Evolutionary conservation across 2,797 vertebrate species (phyloP), one percentile per base, ranked within the genome.

Genomic region (Falco naumanni): DNA sequence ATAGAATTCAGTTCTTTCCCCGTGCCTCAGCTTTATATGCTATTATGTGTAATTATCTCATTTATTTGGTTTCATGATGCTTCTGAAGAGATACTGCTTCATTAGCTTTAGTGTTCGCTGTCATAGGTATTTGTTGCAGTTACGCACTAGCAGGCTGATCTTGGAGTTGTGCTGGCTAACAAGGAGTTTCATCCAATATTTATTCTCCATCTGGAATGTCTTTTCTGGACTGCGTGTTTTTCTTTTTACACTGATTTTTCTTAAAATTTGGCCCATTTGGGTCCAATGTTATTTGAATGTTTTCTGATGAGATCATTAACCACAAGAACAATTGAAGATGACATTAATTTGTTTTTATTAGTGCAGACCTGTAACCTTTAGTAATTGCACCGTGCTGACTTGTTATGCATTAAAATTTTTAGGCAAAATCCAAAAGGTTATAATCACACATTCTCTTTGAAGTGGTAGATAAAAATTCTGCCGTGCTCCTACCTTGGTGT

Each of bases 281-380:
- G 33, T 59, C 48, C 33, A 13, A 3, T n/a, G n/a, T 82, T 72
- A 59, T 84, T 84, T 70, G 63, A 34, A 14, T 13, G 4, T 15
- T 72, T 89, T 83, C 56, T 71, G 64, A 28, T 77, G 77, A 92
- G 71, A 16, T 91, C 48, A 39, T 89, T 89, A 68, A 82, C 77
- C 86, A 39, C 68, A 51, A 61, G 66, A 61, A 68, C 68, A 75
- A 80, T 11, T 28, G 28, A n/a, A 74, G 78, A 53, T 29, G 41
- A 6, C 53, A 29, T 50, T 16, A 13, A 31, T 91, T 90, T 65
- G 21, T 22, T 72, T 63, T 54, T 43, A 28, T 51, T n/a, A 33
- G 29, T 68, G 47, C 41, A 56, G 56, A 85, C 16, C 34, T 51
- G 21, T 74, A 60, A 61, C 51, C 57, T 85, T 85, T 33, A 75